Evolutionary conservation across 2,888 invertebrate genomes (phyloP), one percentile per base, ranked within the genome.

Genomic region (Lacanobia oleracea): DNA sequence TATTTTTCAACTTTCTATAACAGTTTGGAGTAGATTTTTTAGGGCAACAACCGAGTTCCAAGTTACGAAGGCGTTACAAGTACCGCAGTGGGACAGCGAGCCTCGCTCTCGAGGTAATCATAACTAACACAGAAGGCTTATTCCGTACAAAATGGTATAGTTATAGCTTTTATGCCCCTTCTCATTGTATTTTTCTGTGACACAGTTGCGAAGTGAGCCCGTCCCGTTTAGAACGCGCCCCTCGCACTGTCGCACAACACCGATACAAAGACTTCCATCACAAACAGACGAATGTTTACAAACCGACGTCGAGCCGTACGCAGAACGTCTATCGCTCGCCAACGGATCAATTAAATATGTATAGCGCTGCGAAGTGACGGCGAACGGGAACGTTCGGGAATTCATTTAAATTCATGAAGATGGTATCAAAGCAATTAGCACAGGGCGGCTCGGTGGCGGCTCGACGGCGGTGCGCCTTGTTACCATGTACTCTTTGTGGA

Each of bases 371-470:
- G 64, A 72, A 71, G 77, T 75, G 77, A 67, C 60, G 68, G 57
- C 23, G 23, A 59, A 27, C 23, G 50, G 37, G 65, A 68, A 67
- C 81, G 81, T 86, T 88, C 76, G 78, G 75, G 73, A 83, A 87
- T 87, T 88, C 88, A 90, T 92, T 89, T 88, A 89, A 88, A 93
- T 92, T 92, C 92, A 92, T 92, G 91, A 89, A 91, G 89, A 89
- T 87, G 87, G 88, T 90, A 90, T 89, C 88, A 87, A 86, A 89
- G 86, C 89, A 88, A 90, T 91, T 88, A 89, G 79, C 68, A 48
- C n/a, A 75, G 67, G 77, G 75, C 69, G 75, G 67, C 60, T 23
- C 3, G 67, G 40, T 43, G 66, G 53, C n/a, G n/a, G n/a, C n/a
- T n/a, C n/a, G n/a, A n/a, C 72, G 68, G 40, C 45, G 66, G 54